Conservation (phyloP, 2,113 vertebrate species). For the Cynopterus brachyotis region DNA sequence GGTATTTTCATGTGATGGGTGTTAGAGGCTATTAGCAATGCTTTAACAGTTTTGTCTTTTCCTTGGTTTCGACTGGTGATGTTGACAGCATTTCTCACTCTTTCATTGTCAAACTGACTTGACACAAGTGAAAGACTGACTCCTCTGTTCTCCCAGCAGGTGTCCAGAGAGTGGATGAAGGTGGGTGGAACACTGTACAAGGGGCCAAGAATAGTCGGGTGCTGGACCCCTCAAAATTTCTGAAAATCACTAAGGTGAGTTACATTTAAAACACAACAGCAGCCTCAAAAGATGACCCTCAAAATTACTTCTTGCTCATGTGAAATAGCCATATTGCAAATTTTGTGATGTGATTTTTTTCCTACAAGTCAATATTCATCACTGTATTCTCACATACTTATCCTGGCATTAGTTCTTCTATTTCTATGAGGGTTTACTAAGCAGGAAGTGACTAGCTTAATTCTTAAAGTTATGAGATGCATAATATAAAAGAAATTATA, state of each 20-base stretch:
- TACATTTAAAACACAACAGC: neutral
- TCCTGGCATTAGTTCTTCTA: neutral
- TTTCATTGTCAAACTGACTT: neutral
- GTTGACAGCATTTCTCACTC: neutral
- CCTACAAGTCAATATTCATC: neutral
- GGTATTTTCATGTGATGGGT: neutral
- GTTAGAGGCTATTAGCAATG: neutral
- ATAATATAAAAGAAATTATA: neutral
- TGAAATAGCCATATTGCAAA: neutral
- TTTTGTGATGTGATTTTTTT: neutral
- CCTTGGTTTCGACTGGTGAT: neutral
- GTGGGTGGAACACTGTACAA: slow-evolving; percentile 97
- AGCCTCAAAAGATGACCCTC: neutral
- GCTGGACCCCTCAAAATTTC: slow-evolving; percentile 97
- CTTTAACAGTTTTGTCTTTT: neutral
- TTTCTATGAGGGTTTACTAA: neutral
- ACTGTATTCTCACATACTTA: neutral
- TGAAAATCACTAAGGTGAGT: slow-evolving; percentile 98
- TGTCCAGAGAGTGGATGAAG: slow-evolving; percentile 91
- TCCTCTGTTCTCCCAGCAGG: slow-evolving; percentile 70
- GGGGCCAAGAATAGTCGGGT: slow-evolving; percentile 97
- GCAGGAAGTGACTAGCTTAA: slow-evolving; percentile 5
- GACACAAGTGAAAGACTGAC: neutral
- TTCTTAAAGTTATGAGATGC: neutral
- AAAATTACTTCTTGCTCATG: neutral